Evolutionary conservation across 2,888 invertebrate genomes (phyloP).

Genomic region (Ornithoptera alexandrae): DNA sequence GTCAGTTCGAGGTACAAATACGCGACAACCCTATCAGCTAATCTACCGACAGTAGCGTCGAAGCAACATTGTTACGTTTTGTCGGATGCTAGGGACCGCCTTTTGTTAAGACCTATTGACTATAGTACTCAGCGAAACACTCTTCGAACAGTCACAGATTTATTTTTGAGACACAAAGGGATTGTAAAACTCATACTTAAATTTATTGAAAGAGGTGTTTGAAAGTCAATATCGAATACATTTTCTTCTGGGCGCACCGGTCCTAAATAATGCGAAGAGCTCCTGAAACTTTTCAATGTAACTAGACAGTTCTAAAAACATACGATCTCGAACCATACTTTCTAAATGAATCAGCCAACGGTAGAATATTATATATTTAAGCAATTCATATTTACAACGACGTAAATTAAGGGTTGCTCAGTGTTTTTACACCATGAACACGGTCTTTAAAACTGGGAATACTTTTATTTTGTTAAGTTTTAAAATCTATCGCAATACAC

Average conservation of each 20-base stretch:
- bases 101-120: conserved; percentile 30
- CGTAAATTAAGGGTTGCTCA: too few species aligned
- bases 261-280: neutral
- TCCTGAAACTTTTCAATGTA: neutral
- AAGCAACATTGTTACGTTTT: conserved; percentile 29
- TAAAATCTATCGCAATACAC: too few species aligned
- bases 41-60: conserved; percentile 27
- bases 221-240: conserved; percentile 24
- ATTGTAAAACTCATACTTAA: conserved; percentile 30
- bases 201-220: conserved; percentile 28
- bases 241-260: conserved; percentile 7
- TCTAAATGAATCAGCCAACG: neutral
- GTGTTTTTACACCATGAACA: too few species aligned
- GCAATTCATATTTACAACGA: too few species aligned
- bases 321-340: neutral
- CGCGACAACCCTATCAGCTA: conserved; percentile 21
- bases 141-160: conserved; percentile 25
- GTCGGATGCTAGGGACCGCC: conserved; percentile 28
- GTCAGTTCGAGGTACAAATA: neutral
- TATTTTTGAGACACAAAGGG: conserved; percentile 28
- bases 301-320: neutral
- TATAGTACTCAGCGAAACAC: conserved; percentile 22
- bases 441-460: too few species aligned
- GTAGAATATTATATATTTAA: too few species aligned
- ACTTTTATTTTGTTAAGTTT: too few species aligned